Conservation (phyloP, 2,797 vertebrate genomes). For the Kryptolebias ocellatus region DNA sequence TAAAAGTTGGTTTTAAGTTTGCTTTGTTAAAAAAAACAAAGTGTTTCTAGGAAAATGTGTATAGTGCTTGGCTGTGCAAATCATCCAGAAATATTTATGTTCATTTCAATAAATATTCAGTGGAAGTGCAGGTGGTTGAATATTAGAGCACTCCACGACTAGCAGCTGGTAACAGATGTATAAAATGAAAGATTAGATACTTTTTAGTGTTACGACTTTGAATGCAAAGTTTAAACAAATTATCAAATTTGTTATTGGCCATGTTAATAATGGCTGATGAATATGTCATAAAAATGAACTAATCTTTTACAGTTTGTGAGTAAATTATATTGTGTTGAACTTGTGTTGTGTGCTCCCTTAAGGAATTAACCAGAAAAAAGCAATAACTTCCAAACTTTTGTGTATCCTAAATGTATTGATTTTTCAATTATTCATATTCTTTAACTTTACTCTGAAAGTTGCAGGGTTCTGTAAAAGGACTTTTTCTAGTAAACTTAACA, state of each 20-base stretch:
- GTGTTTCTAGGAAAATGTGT: background rate
- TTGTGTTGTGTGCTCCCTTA: too few species aligned
- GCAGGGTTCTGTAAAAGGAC: background rate
- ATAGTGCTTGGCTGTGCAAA: background rate
- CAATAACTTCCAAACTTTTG: background rate
- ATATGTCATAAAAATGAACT: too few species aligned
- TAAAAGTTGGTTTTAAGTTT: background rate
- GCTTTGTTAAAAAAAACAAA: constrained; percentile 8
- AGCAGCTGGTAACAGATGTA: too few species aligned
- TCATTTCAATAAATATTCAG: background rate
- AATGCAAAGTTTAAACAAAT: too few species aligned
- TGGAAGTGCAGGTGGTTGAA: background rate
- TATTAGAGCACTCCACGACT: too few species aligned
- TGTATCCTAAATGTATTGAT: background rate
- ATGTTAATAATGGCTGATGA: too few species aligned
- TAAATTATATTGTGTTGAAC: too few species aligned
- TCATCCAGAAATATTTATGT: background rate
- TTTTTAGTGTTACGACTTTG: background rate
- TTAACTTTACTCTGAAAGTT: background rate
- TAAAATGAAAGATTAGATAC: too few species aligned
- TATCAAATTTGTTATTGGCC: too few species aligned
- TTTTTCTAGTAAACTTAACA: constrained; percentile 2
- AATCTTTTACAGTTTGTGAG: too few species aligned
- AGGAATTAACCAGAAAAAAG: background rate
- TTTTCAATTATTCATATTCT: background rate